phyloP scores from a whole-genome alignment of 1,140 invertebrate species.

The fruit fly (Drosophila melanogaster) region Release_6_plus_ISO1_MT NT_037436.4:17390001-17390500 shows the following conservation, averaged over 20 bases:
- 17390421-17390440: constrained; percentile 32
- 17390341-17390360: background rate
- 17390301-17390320: constrained; percentile 40
- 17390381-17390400: constrained; percentile 56
- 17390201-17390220: constrained; percentile 67
- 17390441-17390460: constrained; percentile 1
- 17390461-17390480: constrained; percentile 13
- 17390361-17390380: constrained; percentile 7
- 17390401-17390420: constrained; percentile 44
- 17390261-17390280: constrained; percentile 72
- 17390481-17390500: constrained; percentile 26
- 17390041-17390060: constrained; percentile 43
- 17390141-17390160: constrained; percentile 12
- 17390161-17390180: constrained; percentile 60
- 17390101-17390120: constrained; percentile 16
- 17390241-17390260: constrained; percentile 72
- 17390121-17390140: constrained; percentile 42
- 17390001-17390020: constrained; percentile 14
- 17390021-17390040: constrained; percentile 39
- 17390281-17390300: constrained; percentile 73
- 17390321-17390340: constrained; percentile 18
- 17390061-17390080: constrained; percentile 40
- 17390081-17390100: background rate
- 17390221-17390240: constrained; percentile 68
- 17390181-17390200: constrained; percentile 58